phyloP scores from a whole-genome alignment of 2,797 vertebrate genomes.

The Peromyscus melanophrys region DNA sequence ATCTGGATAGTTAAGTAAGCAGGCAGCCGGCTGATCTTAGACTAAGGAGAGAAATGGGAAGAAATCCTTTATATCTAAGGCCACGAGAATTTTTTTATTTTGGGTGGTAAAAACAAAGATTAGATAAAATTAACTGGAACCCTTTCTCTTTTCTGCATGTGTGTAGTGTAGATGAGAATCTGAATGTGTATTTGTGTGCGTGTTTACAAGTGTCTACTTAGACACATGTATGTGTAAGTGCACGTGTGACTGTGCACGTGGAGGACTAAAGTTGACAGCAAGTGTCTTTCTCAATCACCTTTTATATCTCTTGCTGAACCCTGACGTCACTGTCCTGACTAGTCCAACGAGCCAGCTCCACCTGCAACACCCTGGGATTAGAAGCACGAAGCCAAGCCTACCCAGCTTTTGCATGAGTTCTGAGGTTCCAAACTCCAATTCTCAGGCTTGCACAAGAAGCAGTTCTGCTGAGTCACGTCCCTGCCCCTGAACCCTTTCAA shows the following conservation, averaged over 20 bases:
- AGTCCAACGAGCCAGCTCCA: background rate
- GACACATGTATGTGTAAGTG: background rate
- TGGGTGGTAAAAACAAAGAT: conserved; percentile 63
- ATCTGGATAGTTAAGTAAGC: conserved; percentile 99
- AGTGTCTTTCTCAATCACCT: background rate
- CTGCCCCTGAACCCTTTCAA: background rate
- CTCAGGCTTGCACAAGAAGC: background rate
- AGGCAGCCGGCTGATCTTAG: conserved; percentile 97
- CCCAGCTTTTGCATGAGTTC: background rate
- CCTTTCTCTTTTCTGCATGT: background rate
- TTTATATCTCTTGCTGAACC: background rate
- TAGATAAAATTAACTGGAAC: conserved; percentile 41
- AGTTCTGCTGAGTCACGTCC: background rate
- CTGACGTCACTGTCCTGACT: background rate
- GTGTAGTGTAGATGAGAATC: background rate
- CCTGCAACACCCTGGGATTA: background rate
- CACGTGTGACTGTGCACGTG: background rate
- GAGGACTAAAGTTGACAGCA: background rate
- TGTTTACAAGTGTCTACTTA: background rate
- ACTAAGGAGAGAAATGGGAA: conserved; percentile 89
- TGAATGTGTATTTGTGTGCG: background rate
- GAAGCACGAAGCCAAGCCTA: background rate
- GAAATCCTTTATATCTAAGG: conserved; percentile 67
- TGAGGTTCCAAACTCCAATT: background rate
- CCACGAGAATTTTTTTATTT: background rate